Evolutionary conservation across 2,888 invertebrate genomes (phyloP).

Genomic region (Dasysyrphus tricinctus): DNA sequence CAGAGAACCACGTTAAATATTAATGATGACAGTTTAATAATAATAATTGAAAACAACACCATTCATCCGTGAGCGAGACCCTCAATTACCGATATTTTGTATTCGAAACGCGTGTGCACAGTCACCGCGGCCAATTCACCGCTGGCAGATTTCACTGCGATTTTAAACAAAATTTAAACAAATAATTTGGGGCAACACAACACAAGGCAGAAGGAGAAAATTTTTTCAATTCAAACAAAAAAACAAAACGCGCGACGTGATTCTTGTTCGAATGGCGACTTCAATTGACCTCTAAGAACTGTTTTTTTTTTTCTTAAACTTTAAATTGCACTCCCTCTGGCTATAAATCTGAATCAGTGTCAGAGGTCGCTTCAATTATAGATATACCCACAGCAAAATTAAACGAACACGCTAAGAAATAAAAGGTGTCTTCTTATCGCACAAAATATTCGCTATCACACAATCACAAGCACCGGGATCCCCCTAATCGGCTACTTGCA

Average conservation of each 20-base stretch:
- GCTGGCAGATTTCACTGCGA: conserved; percentile 65
- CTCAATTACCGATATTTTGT: conserved; percentile 63
- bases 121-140: conserved; percentile 22
- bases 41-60: conserved; percentile 36
- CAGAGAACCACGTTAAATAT: conserved; percentile 52
- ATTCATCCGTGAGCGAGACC: conserved; percentile 51
- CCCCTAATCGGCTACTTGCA: conserved; percentile 64
- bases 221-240: conserved; percentile 3
- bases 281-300: background rate
- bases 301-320: background rate
- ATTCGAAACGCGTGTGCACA: conserved; percentile 60
- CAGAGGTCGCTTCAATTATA: conserved; percentile 12
- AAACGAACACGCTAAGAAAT: conserved; percentile 16
- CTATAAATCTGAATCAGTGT: conserved; percentile 32
- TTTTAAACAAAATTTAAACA: conserved; percentile 35
- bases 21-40: conserved; percentile 47
- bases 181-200: conserved; percentile 25
- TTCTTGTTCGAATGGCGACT: background rate
- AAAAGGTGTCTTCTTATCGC: conserved; percentile 61
- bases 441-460: conserved; percentile 39
- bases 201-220: conserved; percentile 36
- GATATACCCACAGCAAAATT: background rate
- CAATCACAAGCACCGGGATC: conserved; percentile 18
- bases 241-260: conserved; percentile 5
- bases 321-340: conserved; percentile 29